Evolutionary conservation across 2,888 invertebrate genomes (phyloP).

Genomic region (Eilema griseolum): DNA sequence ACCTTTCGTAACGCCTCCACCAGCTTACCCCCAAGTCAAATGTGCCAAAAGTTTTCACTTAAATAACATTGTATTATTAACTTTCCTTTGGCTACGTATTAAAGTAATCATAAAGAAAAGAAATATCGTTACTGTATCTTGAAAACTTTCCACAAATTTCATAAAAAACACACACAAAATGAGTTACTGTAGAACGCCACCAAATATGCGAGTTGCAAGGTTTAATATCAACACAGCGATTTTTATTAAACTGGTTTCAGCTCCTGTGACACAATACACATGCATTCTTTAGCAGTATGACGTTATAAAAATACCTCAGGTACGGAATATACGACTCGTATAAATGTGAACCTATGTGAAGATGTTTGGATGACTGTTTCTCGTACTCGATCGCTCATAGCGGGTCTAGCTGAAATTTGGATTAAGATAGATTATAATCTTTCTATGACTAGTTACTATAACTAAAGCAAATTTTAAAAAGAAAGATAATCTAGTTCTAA

Average conservation of each 20-base stretch:
- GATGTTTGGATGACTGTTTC: no score
- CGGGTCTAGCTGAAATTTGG: no score
- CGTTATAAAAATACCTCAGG: background rate
- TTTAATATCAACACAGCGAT: slow-evolving; percentile 10
- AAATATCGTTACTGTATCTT: background rate
- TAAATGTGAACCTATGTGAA: background rate
- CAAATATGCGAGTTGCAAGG: slow-evolving; percentile 8
- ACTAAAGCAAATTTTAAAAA: no score
- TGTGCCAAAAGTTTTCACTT: no score
- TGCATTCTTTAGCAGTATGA: background rate
- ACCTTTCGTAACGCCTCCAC: no score
- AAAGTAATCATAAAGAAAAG: background rate
- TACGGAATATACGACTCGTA: background rate
- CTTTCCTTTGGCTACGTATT: background rate
- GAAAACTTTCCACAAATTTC: slow-evolving; percentile 1
- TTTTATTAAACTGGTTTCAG: slow-evolving; percentile 1
- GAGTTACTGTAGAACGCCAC: background rate
- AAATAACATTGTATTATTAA: no score
- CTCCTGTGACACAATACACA: background rate
- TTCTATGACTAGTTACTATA: no score
- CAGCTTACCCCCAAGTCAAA: no score
- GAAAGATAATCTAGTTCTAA: no score
- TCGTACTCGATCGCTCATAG: no score
- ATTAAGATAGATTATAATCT: no score
- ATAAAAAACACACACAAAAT: background rate